These are phyloP conservation scores for Lobophora halterata DNA, from an alignment of 2,888 invertebrate genomes.

Conservation along the genomic window DNA sequence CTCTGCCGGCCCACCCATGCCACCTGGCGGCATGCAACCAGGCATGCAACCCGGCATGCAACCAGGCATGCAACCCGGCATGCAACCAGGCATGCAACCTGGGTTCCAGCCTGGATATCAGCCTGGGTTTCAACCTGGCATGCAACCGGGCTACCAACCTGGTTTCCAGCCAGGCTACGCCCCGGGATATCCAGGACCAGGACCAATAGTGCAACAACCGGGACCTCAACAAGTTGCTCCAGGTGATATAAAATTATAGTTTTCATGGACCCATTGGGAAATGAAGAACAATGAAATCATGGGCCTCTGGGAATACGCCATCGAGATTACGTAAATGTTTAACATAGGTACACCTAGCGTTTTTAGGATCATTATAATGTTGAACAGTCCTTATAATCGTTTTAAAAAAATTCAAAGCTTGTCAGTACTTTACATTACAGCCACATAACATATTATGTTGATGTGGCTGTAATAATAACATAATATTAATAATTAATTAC, in stretches of 20 bases:
- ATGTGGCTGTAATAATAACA: too few relatives aligned
- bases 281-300: too few relatives aligned
- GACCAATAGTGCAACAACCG: slow-evolving; percentile 59
- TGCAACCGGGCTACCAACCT: slow-evolving; percentile 54
- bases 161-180: slow-evolving; percentile 51
- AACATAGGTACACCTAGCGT: too few relatives aligned
- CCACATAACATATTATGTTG: too few relatives aligned
- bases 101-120: slow-evolving; percentile 68
- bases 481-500: too few relatives aligned
- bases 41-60: slow-evolving; percentile 69
- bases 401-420: too few relatives aligned
- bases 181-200: slow-evolving; percentile 49
- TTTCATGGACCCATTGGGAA: too few relatives aligned
- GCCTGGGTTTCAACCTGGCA: slow-evolving; percentile 60
- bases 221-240: slow-evolving; percentile 46
- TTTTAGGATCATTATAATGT: too few relatives aligned
- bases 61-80: slow-evolving; percentile 61
- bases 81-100: slow-evolving; percentile 64
- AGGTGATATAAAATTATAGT: slow-evolving; percentile 43
- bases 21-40: slow-evolving; percentile 66
- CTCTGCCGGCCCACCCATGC: slow-evolving; percentile 41
- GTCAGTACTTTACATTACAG: too few relatives aligned
- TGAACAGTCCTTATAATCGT: too few relatives aligned
- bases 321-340: too few relatives aligned
- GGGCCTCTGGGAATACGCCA: too few relatives aligned